Percentiles rank a stretch among this genome's conserved stretches.
phyloP scores from a whole-genome alignment of 1,140 invertebrate species.

The Zaprionus gabonicus region DNA sequence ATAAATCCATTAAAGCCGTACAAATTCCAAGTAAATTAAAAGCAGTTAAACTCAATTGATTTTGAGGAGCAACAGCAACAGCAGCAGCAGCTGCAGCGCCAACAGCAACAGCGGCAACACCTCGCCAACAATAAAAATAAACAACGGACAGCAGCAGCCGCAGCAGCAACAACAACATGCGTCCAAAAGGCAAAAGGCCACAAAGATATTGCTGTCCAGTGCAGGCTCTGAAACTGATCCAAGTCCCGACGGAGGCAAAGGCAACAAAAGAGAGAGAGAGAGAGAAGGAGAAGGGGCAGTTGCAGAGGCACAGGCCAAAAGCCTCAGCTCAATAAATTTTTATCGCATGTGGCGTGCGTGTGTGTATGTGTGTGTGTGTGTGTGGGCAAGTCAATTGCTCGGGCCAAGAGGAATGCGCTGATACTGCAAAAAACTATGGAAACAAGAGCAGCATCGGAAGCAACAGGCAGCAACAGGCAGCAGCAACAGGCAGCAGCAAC shows the following conservation, averaged over 20 bases:
- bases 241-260: slow-evolving; percentile 16
- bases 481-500: slow-evolving; percentile 21
- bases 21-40: slow-evolving; percentile 82
- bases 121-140: slow-evolving; percentile 78
- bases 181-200: slow-evolving; percentile 45
- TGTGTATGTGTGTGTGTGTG: slow-evolving; percentile 24
- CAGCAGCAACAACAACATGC: slow-evolving; percentile 25
- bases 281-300: background rate
- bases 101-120: slow-evolving; percentile 61
- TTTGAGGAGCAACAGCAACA: slow-evolving; percentile 69
- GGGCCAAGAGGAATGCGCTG: slow-evolving; percentile 73
- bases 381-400: slow-evolving; percentile 51
- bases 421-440: slow-evolving; percentile 74
- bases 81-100: slow-evolving; percentile 47
- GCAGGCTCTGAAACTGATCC: slow-evolving; percentile 9
- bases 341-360: slow-evolving; percentile 63
- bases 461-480: slow-evolving; percentile 47
- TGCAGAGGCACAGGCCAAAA: slow-evolving; percentile 56
- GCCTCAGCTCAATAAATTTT: slow-evolving; percentile 78
- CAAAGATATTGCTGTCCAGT: slow-evolving; percentile 50
- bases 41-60: slow-evolving; percentile 82
- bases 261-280: background rate
- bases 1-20: slow-evolving; percentile 80
- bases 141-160: slow-evolving; percentile 55
- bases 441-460: slow-evolving; percentile 46